Base-by-base conservation (phyloP, 1,140 invertebrate genomes). In the Neodiprion lecontei region DNA sequence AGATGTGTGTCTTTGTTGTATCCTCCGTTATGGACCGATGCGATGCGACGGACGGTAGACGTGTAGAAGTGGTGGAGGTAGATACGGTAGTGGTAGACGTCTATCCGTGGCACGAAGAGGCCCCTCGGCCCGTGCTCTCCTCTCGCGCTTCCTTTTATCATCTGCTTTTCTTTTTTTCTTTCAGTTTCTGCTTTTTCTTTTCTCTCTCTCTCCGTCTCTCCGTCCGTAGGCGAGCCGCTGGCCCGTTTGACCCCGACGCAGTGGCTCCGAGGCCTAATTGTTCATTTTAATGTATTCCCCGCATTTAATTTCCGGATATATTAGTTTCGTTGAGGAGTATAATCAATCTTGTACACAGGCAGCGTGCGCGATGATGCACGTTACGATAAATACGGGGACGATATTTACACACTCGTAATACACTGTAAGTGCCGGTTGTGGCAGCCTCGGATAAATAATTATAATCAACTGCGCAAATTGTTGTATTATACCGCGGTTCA, bases 201-300 rank as follows among this genome's bases (percentile, higher is more conserved):
- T 74, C 76, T 67, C 74, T 69, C 70, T 68, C 50, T 21, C 40
- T 69, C 47, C 17, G 21, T 68, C 72, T 0, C 5, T 61, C 11
- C n/a, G 9, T 17, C 53, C 0, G n/a, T 17, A 61, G 53, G 53
- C 53, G 53, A 61, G 11, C 4, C 9, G 11, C 4, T 61, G 11
- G 53, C 53, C 53, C 53, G 53, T 61, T 61, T 17, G 53, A 61
- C 53, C 53, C 28, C n/a, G n/a, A 61, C 53, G 53, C 11, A 61
- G 11, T 12, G n/a, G 53, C 53, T 61, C 53, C 53, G 53, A 61
- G n/a, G 53, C n/a, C 53, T 61, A 61, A 61, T 61, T 61, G 53
- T 61, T 17, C 53, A 61, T 61, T 61, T 61, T 61, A 14, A 61
- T 61, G 11, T 17, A 61, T 61, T 61, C 53, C 53, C 53, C 11